Percentiles rank a stretch among this genome's conserved stretches.
These are phyloP conservation scores for Cryptosula pallasiana DNA, from an alignment of 2,888 invertebrate genomes.

Conservation along the genomic window DNA sequence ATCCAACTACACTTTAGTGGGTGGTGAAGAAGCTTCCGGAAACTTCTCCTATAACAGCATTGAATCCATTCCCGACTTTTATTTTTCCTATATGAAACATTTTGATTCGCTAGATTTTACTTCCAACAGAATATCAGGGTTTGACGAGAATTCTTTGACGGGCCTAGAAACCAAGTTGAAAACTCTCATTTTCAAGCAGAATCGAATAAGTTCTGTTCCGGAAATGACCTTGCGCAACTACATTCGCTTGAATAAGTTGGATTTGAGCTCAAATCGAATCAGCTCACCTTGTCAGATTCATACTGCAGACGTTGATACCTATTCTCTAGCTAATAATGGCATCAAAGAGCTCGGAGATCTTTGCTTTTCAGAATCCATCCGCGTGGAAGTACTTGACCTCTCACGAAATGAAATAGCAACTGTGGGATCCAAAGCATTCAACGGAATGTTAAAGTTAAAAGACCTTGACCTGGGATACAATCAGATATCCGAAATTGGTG, in stretches of 20 bases:
- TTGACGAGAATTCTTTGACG: neutral
- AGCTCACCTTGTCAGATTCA: conserved; percentile 1
- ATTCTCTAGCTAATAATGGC: neutral
- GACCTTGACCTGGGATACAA: neutral
- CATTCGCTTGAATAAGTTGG: neutral
- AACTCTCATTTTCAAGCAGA: neutral
- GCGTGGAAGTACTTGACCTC: neutral
- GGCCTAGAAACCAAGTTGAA: conserved; percentile 6
- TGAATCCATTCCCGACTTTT: neutral
- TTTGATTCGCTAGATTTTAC: conserved; percentile 7
- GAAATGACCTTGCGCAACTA: neutral
- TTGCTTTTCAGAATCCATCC: neutral
- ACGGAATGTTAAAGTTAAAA: neutral
- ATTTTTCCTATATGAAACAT: conserved; percentile 2
- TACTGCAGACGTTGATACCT: conserved; percentile 1
- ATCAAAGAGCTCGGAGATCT: neutral
- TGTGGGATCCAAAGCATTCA: neutral
- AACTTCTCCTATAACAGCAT: conserved; percentile 16
- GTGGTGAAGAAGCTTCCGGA: neutral
- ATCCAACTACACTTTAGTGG: neutral
- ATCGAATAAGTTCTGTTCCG: conserved; percentile 4
- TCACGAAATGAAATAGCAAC: neutral
- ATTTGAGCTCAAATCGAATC: neutral
- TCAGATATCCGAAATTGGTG: neutral
- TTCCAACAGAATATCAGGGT: neutral